phyloP scores from a whole-genome alignment of 2,888 invertebrate genomes.

The Rotaria sp. region DNA sequence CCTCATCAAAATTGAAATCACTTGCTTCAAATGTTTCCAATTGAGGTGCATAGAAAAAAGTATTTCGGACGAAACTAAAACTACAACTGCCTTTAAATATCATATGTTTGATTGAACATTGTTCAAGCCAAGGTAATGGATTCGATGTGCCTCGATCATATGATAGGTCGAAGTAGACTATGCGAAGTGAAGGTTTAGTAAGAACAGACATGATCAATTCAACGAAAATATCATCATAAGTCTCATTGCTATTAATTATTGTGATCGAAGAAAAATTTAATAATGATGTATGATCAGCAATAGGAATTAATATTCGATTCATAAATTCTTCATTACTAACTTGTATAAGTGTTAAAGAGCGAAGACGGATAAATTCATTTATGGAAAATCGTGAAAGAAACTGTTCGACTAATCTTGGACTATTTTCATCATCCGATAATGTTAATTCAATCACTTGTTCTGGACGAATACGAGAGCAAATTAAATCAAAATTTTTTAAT shows the following conservation, averaged over 20 bases:
- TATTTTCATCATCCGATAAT: not conserved
- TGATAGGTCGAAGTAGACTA: not conserved
- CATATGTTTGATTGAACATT: not conserved
- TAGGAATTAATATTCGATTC: not conserved
- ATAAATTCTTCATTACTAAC: not conserved
- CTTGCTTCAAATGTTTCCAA: not conserved
- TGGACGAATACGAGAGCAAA: not conserved
- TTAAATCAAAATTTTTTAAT: not conserved
- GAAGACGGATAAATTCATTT: not conserved
- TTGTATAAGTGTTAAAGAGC: conserved; percentile 2
- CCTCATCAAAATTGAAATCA: not conserved
- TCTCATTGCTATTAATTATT: not conserved
- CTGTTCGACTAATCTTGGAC: not conserved
- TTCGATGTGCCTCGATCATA: not conserved
- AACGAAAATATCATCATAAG: not conserved
- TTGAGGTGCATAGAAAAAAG: not conserved
- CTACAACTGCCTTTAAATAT: not conserved
- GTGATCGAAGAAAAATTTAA: not conserved
- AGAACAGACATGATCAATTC: not conserved
- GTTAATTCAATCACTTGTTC: not conserved
- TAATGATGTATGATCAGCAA: not conserved
- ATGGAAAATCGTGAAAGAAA: not conserved
- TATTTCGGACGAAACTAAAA: not conserved
- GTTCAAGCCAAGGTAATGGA: not conserved
- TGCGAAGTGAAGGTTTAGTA: not conserved